These are phyloP conservation scores for Plagodis dolabraria DNA, from an alignment of 2,888 invertebrate species.

Conservation along the genomic window DNA sequence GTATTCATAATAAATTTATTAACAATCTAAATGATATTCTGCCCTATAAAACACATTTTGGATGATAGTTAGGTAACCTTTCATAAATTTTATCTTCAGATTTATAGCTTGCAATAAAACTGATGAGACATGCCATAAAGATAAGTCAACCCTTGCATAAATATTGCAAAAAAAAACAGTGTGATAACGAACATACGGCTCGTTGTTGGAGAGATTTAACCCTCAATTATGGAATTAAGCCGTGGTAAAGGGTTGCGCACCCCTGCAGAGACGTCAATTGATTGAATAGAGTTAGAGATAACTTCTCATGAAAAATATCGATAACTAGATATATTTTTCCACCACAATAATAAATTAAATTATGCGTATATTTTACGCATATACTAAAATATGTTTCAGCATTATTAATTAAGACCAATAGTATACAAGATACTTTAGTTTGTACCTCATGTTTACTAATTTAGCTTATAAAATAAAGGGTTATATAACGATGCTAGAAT, in stretches of 20 bases:
- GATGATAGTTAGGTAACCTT: conserved; percentile 24
- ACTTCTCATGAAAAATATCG: not conserved
- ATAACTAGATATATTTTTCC: conserved; percentile 1
- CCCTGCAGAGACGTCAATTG: conserved; percentile 63
- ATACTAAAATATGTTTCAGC: no score
- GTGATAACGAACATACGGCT: conserved; percentile 75
- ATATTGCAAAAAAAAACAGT: conserved; percentile 58
- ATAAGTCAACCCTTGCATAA: conserved; percentile 49
- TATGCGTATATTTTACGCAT: no score
- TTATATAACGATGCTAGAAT: no score
- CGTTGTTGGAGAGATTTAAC: conserved; percentile 77
- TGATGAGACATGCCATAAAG: conserved; percentile 56
- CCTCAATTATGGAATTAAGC: conserved; percentile 84
- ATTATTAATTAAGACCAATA: no score
- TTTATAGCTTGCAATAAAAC: conserved; percentile 42
- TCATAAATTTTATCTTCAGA: conserved; percentile 20
- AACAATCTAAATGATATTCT: not conserved
- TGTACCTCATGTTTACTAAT: no score
- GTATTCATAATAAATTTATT: not conserved
- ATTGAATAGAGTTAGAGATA: conserved; percentile 43
- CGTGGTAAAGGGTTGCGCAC: conserved; percentile 73
- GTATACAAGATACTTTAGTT: no score
- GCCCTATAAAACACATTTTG: conserved; percentile 11
- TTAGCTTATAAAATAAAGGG: no score
- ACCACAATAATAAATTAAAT: no score